A percentile compares a stretch with the other conserved stretches of the same genome.
Conservation (phyloP, 2,113 vertebrate genomes). For the Tychaedon coryphoeus region DNA sequence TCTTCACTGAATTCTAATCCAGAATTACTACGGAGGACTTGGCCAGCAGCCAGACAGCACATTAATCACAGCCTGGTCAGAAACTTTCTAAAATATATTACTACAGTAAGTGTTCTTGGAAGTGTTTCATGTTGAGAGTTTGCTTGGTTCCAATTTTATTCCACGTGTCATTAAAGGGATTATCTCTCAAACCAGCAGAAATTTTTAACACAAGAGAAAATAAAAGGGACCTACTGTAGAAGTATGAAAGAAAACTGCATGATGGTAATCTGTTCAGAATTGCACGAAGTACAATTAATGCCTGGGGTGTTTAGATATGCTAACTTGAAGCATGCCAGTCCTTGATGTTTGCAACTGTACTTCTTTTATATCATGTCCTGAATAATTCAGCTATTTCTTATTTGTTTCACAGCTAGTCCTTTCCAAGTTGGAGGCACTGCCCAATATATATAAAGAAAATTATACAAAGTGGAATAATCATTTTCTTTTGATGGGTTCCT, state of each 20-base stretch:
- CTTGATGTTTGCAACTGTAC: neutral
- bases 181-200: neutral
- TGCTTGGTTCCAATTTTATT: neutral
- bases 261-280: neutral
- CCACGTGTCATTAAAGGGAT: neutral
- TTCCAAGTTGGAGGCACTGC: neutral
- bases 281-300: conserved; percentile 18
- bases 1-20: neutral
- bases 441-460: neutral
- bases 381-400: conserved; percentile 17
- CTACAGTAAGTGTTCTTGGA: neutral
- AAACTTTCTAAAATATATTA: neutral
- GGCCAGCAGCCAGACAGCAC: neutral
- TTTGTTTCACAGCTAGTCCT: neutral
- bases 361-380: neutral
- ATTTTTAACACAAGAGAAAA: neutral
- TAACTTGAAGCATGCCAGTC: neutral
- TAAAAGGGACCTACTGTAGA: neutral
- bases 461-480: neutral
- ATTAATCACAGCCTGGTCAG: neutral
- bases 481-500: neutral
- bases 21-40: neutral
- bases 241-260: neutral
- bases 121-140: neutral
- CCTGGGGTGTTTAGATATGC: neutral